phyloP scores from a whole-genome alignment of 2,888 invertebrate species.

The Drosophila algonquin region DNA sequence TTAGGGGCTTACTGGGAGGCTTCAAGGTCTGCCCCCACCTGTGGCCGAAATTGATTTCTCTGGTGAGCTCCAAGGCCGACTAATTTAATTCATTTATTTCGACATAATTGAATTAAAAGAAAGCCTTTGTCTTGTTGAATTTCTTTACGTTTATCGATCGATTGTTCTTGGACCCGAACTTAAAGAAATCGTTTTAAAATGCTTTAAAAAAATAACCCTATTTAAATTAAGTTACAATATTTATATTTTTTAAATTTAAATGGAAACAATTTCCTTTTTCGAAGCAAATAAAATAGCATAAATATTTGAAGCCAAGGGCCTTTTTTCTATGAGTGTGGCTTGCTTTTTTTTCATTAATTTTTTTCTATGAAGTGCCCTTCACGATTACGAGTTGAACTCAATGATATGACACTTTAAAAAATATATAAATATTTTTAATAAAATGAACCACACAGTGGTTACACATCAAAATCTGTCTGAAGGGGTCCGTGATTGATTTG shows the following conservation, averaged over 20 bases:
- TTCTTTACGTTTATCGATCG: background rate
- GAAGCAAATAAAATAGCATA: too few relatives aligned
- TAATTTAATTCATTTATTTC: background rate
- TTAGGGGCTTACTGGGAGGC: too few relatives aligned
- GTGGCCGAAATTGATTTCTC: background rate
- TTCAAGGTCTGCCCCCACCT: background rate
- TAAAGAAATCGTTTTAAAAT: background rate
- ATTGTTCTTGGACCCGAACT: background rate
- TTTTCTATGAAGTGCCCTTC: background rate
- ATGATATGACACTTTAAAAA: background rate
- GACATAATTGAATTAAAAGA: background rate
- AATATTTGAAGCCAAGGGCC: too few relatives aligned
- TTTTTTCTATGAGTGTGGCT: too few relatives aligned
- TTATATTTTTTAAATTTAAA: too few relatives aligned
- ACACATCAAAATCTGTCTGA: too few relatives aligned
- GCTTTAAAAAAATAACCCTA: background rate
- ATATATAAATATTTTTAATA: background rate
- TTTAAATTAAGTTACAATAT: too few relatives aligned
- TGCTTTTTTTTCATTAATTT: too few relatives aligned
- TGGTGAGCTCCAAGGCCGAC: background rate
- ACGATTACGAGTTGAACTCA: background rate
- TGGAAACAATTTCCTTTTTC: too few relatives aligned
- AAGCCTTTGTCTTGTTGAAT: background rate
- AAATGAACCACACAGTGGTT: background rate
- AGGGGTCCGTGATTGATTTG: background rate